A percentile compares a stretch with the other conserved stretches of the same genome.
Evolutionary conservation across 2,797 vertebrate genomes (phyloP).

Genomic region (Tolypeutes matacus): DNA sequence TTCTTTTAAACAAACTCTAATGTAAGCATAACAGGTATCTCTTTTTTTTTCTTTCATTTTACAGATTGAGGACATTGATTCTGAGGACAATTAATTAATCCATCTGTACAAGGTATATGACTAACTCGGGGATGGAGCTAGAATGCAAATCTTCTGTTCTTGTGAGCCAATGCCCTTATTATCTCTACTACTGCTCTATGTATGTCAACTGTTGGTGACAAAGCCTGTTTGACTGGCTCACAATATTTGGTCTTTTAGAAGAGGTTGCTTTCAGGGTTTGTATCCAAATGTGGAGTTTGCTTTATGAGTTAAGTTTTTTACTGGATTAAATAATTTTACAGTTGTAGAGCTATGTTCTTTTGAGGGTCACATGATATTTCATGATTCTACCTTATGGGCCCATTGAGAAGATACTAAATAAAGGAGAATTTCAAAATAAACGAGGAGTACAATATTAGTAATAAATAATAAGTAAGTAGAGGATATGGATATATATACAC

Average conservation of each 20-base stretch:
- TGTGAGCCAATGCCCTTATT: neutral
- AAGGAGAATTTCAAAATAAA: neutral
- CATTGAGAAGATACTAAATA: neutral
- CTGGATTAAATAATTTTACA: neutral
- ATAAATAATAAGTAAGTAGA: neutral
- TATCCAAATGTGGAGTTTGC: neutral
- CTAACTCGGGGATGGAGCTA: neutral
- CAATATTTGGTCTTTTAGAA: neutral
- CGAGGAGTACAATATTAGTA: neutral
- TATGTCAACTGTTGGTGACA: neutral
- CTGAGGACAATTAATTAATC: neutral
- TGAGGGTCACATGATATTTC: neutral
- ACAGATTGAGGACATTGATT: neutral
- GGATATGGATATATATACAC: neutral
- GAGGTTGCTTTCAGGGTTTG: neutral
- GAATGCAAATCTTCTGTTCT: neutral
- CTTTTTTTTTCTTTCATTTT: neutral
- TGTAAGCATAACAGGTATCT: neutral
- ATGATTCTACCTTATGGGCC: neutral
- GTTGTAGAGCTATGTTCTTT: neutral
- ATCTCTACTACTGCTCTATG: neutral
- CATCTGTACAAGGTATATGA: neutral
- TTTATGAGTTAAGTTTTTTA: slow-evolving; percentile 19
- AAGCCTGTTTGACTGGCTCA: neutral
- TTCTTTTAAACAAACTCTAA: slow-evolving; percentile 14